phyloP scores from a whole-genome alignment of 2,797 vertebrate species.

The Siniperca scherzeri region DNA sequence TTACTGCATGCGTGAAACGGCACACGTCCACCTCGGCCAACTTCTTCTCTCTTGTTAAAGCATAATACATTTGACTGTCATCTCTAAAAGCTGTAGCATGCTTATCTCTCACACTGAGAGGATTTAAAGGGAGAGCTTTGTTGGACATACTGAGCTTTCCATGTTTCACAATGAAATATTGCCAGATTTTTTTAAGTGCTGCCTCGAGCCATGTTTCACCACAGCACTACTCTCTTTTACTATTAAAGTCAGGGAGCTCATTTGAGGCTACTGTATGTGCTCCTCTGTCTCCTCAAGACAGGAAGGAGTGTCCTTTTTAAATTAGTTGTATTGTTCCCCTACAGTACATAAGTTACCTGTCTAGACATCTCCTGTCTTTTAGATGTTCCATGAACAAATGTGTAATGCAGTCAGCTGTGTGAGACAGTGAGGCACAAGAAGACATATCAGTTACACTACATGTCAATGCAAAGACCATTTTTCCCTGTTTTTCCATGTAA shows the following conservation, averaged over 20 bases:
- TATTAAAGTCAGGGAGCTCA: constrained; percentile 71
- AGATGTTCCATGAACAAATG: constrained; percentile 49
- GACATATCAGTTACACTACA: constrained; percentile 27
- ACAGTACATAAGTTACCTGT: constrained; percentile 48
- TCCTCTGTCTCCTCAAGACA: constrained; percentile 54
- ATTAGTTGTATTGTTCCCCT: constrained; percentile 50
- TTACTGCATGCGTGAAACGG: constrained; percentile 35
- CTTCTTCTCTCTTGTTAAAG: constrained; percentile 57
- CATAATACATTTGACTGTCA: constrained; percentile 73
- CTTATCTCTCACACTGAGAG: constrained; percentile 73
- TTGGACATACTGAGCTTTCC: constrained; percentile 75
- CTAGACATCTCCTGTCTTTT: constrained; percentile 48
- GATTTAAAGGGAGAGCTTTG: constrained; percentile 76
- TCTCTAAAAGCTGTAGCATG: constrained; percentile 66
- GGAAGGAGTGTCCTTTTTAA: constrained; percentile 48
- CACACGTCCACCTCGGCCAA: constrained; percentile 48
- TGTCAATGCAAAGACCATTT: constrained; percentile 42
- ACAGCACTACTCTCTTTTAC: constrained; percentile 59
- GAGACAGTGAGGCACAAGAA: constrained; percentile 27
- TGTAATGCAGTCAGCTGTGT: constrained; percentile 38
- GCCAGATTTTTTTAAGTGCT: constrained; percentile 66
- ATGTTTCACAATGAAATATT: constrained; percentile 77
- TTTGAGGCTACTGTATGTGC: constrained; percentile 62
- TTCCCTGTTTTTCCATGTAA: constrained; percentile 24
- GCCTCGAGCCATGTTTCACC: constrained; percentile 75